phyloP scores from a whole-genome alignment of 2,888 invertebrate species.

The Nemoura dubitans region DNA sequence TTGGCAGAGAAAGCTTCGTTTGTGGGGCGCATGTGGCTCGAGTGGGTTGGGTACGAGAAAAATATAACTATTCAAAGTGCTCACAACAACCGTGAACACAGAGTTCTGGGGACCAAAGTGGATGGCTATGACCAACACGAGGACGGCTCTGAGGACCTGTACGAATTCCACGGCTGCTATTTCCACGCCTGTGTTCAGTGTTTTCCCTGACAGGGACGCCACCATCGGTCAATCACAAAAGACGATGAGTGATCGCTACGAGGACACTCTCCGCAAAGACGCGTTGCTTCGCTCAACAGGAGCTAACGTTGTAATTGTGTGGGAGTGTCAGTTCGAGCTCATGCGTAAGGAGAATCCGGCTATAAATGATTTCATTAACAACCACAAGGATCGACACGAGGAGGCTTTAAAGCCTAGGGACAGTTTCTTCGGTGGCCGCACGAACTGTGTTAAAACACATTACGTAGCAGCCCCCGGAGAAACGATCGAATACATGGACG shows the following conservation, averaged over 20 bases:
- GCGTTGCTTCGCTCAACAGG: not conserved
- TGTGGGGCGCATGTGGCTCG: no score
- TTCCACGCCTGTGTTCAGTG: slow-evolving; percentile 39
- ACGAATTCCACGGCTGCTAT: slow-evolving; percentile 43
- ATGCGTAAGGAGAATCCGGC: not conserved
- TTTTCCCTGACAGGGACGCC: slow-evolving; percentile 3
- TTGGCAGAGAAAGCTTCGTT: no score
- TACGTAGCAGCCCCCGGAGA: slow-evolving; percentile 51
- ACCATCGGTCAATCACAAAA: not conserved
- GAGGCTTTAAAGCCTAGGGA: no score
- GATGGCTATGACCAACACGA: no score
- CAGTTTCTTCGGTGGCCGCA: slow-evolving; percentile 54
- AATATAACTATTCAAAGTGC: no score
- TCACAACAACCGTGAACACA: no score
- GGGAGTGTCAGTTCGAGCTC: slow-evolving; percentile 47
- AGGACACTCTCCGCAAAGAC: not conserved
- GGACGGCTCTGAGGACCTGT: not conserved
- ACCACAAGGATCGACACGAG: slow-evolving; percentile 38
- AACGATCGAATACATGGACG: slow-evolving; percentile 54
- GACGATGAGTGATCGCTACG: slow-evolving; percentile 22
- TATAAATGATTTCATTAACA: not conserved
- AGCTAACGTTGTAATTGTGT: slow-evolving; percentile 44
- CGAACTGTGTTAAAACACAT: slow-evolving; percentile 50
- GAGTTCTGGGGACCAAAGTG: no score
- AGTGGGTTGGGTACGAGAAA: no score